Evolutionary conservation across 1,140 invertebrate species (phyloP).

Genomic region (Lycorma delicatula): DNA sequence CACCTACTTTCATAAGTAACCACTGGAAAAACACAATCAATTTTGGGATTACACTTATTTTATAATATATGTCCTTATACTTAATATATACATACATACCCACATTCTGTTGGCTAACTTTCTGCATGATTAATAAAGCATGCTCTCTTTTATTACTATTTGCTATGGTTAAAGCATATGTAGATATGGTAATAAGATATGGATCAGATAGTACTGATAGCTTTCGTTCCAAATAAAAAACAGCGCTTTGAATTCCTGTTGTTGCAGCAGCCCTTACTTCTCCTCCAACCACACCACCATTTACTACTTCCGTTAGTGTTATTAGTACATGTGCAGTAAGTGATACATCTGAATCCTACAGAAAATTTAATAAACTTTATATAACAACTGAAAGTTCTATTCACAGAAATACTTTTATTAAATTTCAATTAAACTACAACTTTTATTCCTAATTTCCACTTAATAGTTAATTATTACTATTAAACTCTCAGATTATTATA

Average conservation of each 20-base stretch:
- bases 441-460: too few relatives aligned
- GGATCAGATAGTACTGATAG: conserved; percentile 38
- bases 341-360: conserved; percentile 27
- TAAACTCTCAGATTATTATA: too few relatives aligned
- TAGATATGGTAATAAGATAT: conserved; percentile 43
- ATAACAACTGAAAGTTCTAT: neutral
- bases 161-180: conserved; percentile 41
- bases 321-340: conserved; percentile 46
- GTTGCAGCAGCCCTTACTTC: conserved; percentile 7
- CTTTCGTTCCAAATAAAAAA: conserved; percentile 39
- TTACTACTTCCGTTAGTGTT: conserved; percentile 33
- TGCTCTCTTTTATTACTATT: conserved; percentile 38
- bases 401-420: too few relatives aligned
- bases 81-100: neutral
- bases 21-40: too few relatives aligned
- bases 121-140: conserved; percentile 23
- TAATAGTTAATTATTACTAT: too few relatives aligned
- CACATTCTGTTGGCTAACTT: neutral
- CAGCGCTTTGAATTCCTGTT: conserved; percentile 11
- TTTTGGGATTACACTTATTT: too few relatives aligned
- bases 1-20: too few relatives aligned
- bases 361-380: conserved; percentile 1
- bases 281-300: conserved; percentile 17
- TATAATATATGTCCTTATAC: too few relatives aligned
- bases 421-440: too few relatives aligned